phyloP scores from a whole-genome alignment of 2,797 vertebrate genomes.

The Todus mexicanus region DNA sequence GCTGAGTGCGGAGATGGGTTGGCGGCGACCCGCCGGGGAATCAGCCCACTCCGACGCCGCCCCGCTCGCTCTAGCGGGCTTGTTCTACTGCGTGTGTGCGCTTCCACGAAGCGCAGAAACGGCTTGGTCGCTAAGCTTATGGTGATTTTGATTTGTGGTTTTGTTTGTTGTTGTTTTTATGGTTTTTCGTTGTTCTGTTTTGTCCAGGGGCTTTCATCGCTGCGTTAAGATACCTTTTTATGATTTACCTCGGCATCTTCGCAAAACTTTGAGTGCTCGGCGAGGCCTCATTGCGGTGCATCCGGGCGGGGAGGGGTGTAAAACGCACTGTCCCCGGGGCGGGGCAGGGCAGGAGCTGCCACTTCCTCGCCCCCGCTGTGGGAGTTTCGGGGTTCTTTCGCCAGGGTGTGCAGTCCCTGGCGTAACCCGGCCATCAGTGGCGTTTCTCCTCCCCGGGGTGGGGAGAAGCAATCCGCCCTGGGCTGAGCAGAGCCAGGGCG shows the following conservation, averaged over 20 bases:
- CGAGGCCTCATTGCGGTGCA: neutral
- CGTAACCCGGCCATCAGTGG: neutral
- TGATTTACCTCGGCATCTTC: neutral
- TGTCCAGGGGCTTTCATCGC: too few species aligned
- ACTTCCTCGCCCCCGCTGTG: neutral
- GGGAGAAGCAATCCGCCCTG: neutral
- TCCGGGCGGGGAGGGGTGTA: neutral
- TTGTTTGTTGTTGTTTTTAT: too few species aligned
- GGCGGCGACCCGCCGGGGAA: neutral
- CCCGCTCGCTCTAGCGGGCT: neutral
- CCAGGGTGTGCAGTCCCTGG: neutral
- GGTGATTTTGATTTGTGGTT: neutral
- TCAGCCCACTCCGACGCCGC: neutral
- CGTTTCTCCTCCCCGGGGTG: neutral
- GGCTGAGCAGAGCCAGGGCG: neutral
- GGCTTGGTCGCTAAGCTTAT: neutral
- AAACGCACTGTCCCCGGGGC: neutral
- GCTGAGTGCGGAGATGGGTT: too few species aligned
- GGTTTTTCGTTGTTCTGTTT: too few species aligned
- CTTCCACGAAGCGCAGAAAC: neutral
- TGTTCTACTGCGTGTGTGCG: fast-evolving
- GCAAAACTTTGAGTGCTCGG: neutral
- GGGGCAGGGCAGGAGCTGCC: neutral
- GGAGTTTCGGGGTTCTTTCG: neutral
- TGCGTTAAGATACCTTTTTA: too few species aligned